Evolutionary conservation across 2,113 vertebrate species (phyloP), one percentile per base, ranked within the genome.

Genomic region (Tragulus kanchil): DNA sequence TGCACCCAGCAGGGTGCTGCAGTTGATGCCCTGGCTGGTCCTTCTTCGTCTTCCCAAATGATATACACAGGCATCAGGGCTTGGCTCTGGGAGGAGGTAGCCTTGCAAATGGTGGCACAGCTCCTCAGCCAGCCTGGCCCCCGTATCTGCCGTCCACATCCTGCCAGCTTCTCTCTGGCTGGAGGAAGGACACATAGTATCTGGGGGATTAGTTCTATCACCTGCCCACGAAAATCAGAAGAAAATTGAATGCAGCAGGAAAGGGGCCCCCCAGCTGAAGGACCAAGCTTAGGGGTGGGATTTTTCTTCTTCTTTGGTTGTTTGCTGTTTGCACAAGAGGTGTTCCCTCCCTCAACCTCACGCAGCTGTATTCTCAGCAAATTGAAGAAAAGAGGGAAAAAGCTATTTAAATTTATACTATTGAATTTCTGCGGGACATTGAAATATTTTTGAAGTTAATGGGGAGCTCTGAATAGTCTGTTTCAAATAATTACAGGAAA

Each of bases 401-500:
- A 84, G 95, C 97, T 91, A 97, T 58, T 98, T 98, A 97, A 98
- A 98, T 97, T 96, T 98, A 98, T 97, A 96, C 97, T 98, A 97
- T 96, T 98, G 98, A 98, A 98, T 98, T 98, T 98, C 97, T 97
- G 94, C 94, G 95, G 98, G 98, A 96, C 71, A 97, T 96, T 75
- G 94, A 98, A 98, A 98, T 96, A 97, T 97, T 96, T 93, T 79
- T 69, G 3, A 97, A 98, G 98, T 98, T 98, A 97, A 95, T 52
- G 95, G 79, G 96, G 82, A 95, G 86, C 95, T 89, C 91, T 91
- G 98, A 98, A 98, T 95, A 98, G 98, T 94, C 36, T 19, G 97
- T 98, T 98, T 96, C 78, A 61, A 98, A 98, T 98, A 98, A 98
- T 98, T 98, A 98, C 97, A 98, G 97, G 61, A 93, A 94, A 97